Percentiles rank a stretch among this genome's conserved stretches.
These are phyloP conservation scores for Hirtodrosophila trivittata DNA, from an alignment of 2,888 invertebrate species.

Conservation along the genomic window DNA sequence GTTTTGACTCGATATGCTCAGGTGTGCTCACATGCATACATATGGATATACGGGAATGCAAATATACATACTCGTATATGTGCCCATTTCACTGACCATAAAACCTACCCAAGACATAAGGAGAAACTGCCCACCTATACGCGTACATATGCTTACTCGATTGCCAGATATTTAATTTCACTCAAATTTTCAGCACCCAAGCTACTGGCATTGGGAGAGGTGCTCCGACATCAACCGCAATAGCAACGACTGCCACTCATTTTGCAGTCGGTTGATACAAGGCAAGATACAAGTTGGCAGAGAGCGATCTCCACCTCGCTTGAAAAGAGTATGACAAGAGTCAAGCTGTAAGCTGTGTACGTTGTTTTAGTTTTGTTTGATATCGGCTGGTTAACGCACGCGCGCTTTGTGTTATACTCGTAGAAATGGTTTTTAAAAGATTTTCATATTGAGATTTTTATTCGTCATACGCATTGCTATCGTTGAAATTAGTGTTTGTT, in stretches of 20 bases:
- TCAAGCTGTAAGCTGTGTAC: slow-evolving; percentile 36
- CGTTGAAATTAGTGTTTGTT: slow-evolving; percentile 5
- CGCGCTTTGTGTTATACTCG: slow-evolving; percentile 24
- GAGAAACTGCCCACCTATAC: slow-evolving; percentile 54
- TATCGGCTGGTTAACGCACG: slow-evolving; percentile 50
- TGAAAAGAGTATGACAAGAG: slow-evolving; percentile 37
- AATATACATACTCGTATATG: too few relatives aligned
- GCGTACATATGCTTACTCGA: slow-evolving; percentile 4
- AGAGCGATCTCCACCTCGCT: slow-evolving; percentile 58
- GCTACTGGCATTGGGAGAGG: slow-evolving; percentile 40
- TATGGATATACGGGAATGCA: not conserved
- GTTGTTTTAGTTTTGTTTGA: slow-evolving; percentile 47
- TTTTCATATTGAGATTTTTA: slow-evolving; percentile 11
- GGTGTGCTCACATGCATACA: slow-evolving; percentile 3
- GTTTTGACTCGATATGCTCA: not conserved
- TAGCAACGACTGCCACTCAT: slow-evolving; percentile 38
- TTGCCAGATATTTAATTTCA: slow-evolving; percentile 43
- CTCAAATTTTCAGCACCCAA: slow-evolving; percentile 49
- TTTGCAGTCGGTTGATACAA: slow-evolving; percentile 50
- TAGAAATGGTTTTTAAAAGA: slow-evolving; percentile 9
- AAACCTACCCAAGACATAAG: slow-evolving; percentile 53
- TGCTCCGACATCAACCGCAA: slow-evolving; percentile 19
- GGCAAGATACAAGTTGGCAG: slow-evolving; percentile 55
- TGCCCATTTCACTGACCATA: slow-evolving; percentile 8
- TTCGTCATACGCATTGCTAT: slow-evolving; percentile 5